These are phyloP conservation scores for Salticus scenicus DNA, from an alignment of 2,888 invertebrate genomes.

Conservation along the genomic window DNA sequence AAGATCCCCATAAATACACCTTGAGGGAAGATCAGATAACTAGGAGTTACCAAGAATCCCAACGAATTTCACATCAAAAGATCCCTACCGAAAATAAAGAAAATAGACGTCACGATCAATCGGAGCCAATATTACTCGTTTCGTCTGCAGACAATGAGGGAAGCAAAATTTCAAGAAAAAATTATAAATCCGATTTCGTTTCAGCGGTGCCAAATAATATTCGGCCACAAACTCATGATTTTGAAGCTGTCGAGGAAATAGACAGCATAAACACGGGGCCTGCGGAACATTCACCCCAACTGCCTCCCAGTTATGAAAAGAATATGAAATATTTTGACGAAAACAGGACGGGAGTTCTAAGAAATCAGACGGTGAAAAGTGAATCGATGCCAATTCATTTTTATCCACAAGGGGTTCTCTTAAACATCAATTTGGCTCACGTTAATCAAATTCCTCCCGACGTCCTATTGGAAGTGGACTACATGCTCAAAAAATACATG, in stretches of 20 bases:
- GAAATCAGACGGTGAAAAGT: background rate
- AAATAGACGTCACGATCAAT: too few species aligned
- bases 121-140: too few species aligned
- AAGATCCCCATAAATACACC: conserved; percentile 24
- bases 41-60: conserved; percentile 20
- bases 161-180: background rate
- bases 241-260: background rate
- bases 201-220: background rate
- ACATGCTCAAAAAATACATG: conserved; percentile 55
- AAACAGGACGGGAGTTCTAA: background rate
- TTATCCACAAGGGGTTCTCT: conserved; percentile 55
- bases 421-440: conserved; percentile 40
- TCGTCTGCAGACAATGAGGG: too few species aligned
- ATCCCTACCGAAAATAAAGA: background rate
- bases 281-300: background rate
- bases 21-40: conserved; percentile 12
- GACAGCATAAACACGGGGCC: background rate
- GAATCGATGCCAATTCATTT: conserved; percentile 38
- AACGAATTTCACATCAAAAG: conserved; percentile 3
- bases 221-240: background rate
- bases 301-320: background rate
- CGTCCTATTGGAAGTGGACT: conserved; percentile 43
- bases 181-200: background rate
- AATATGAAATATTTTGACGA: background rate
- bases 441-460: conserved; percentile 46